Conservation (phyloP, 1,140 invertebrate species). For the Apis mellifera region Amel_HAv3.1 CM009940.2:10165001-10165500, state of each 20-base stretch:
- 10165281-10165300: background rate
- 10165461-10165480: constrained; percentile 72
- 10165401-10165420: constrained; percentile 75
- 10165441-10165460: constrained; percentile 78
- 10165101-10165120: background rate
- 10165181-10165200: too few species aligned
- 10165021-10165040: background rate
- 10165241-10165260: background rate
- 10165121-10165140: background rate
- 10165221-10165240: background rate
- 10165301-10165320: too few species aligned
- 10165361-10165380: constrained; percentile 64
- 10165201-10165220: background rate
- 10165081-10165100: background rate
- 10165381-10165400: constrained; percentile 71
- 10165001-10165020: background rate
- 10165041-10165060: background rate
- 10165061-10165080: background rate
- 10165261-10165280: background rate
- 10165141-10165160: background rate
- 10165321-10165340: background rate
- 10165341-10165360: background rate
- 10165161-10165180: too few species aligned
- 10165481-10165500: background rate
- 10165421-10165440: constrained; percentile 71